These are phyloP conservation scores for Trachymyrmex cornetzi DNA, from an alignment of 1,140 invertebrate species.

Conservation along the genomic window DNA sequence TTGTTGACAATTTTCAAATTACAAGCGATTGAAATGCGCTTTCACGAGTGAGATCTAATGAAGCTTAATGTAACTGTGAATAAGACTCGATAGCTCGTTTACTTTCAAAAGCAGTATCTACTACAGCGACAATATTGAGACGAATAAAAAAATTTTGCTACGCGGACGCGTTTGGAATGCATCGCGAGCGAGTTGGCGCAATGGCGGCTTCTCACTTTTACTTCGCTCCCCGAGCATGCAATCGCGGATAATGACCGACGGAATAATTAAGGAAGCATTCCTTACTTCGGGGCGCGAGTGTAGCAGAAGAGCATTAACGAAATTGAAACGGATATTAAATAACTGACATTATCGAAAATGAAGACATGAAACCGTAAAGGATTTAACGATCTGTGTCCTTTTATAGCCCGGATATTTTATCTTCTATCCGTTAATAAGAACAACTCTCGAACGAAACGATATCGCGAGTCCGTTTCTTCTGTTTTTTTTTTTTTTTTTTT, in stretches of 20 bases:
- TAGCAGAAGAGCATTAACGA: slow-evolving; percentile 22
- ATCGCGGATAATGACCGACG: slow-evolving; percentile 52
- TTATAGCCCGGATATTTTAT: not conserved
- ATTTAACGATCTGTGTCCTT: slow-evolving; percentile 24
- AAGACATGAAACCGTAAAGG: not conserved
- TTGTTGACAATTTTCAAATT: not conserved
- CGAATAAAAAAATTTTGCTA: not conserved
- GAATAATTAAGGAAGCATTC: slow-evolving; percentile 66
- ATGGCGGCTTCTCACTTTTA: slow-evolving; percentile 58
- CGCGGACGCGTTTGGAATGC: slow-evolving; percentile 3
- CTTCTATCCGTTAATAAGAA: not conserved
- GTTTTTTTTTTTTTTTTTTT: too few relatives aligned
- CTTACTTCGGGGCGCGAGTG: not conserved
- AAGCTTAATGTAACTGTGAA: not conserved
- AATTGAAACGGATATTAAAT: slow-evolving; percentile 45
- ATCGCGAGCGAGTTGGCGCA: slow-evolving; percentile 19
- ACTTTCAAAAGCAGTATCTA: not conserved
- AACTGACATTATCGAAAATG: slow-evolving; percentile 38
- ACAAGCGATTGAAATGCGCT: not conserved
- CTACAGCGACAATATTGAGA: not conserved
- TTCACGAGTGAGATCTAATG: not conserved
- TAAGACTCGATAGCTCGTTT: not conserved
- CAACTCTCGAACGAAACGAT: not conserved
- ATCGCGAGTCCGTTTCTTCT: not conserved
- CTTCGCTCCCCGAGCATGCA: slow-evolving; percentile 46